These are phyloP conservation scores for Thalassophryne amazonica DNA, from an alignment of 2,797 vertebrate species.

Conservation along the genomic window DNA sequence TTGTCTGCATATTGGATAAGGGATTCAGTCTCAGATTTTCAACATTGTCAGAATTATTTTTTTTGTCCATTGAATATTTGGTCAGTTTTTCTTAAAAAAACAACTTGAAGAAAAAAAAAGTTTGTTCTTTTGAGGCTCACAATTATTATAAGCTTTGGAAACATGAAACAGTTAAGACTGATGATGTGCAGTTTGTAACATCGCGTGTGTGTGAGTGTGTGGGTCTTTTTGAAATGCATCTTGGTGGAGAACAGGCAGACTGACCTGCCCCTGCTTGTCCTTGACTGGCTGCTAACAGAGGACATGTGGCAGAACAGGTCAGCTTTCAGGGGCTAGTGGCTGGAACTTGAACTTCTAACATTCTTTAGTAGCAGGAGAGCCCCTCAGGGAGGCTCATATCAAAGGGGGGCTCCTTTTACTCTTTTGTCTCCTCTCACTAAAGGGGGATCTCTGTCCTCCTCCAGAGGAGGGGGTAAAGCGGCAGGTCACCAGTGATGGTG, in stretches of 20 bases:
- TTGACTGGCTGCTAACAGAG: conserved; percentile 69
- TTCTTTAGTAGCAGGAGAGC: conserved; percentile 55
- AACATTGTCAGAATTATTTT: neutral
- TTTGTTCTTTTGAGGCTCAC: neutral
- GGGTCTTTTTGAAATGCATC: neutral
- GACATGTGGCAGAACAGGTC: conserved; percentile 64
- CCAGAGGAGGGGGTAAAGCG: conserved; percentile 19
- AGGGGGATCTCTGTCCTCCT: conserved; percentile 31
- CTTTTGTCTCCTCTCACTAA: conserved; percentile 58
- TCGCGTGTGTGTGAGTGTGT: no score
- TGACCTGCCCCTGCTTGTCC: conserved; percentile 52
- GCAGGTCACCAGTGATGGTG: conserved; percentile 29
- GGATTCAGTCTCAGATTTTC: neutral
- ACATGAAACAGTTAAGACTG: neutral
- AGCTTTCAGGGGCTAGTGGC: conserved; percentile 73
- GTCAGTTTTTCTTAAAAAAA: neutral
- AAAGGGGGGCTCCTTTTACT: conserved; percentile 63
- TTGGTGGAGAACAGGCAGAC: neutral
- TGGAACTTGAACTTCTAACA: conserved; percentile 71
- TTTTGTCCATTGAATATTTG: neutral
- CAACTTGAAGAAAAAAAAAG: neutral
- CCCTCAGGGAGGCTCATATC: conserved; percentile 67
- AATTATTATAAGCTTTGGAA: neutral
- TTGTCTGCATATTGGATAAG: neutral
- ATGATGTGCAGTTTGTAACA: neutral